Conservation (phyloP, 2,113 vertebrate species). For the Lycaon pictus region DNA sequence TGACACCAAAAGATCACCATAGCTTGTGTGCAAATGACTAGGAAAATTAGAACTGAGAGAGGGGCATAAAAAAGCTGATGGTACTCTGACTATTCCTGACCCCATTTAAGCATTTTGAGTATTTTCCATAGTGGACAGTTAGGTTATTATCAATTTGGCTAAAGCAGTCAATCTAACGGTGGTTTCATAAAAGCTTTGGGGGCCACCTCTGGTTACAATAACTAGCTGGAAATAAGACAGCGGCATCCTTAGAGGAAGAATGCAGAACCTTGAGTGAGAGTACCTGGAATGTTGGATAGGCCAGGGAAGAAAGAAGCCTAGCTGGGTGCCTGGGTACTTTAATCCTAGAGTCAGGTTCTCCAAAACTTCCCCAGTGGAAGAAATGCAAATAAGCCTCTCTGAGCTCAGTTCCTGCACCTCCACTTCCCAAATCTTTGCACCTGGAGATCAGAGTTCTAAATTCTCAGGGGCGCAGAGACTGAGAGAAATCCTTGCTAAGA, state of each 20-base stretch:
- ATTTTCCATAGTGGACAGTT: not conserved
- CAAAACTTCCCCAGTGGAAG: not conserved
- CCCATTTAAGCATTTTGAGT: not conserved
- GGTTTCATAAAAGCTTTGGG: not conserved
- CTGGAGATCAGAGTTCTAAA: not conserved
- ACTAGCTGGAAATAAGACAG: not conserved
- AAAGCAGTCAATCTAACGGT: slow-evolving; percentile 13
- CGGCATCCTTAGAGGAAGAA: not conserved
- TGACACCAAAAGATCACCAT: not conserved
- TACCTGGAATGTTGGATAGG: not conserved
- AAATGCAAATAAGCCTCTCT: not conserved
- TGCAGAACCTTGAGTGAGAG: not conserved
- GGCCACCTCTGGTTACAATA: not conserved
- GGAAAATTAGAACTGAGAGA: slow-evolving; percentile 13
- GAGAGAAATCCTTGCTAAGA: not conserved
- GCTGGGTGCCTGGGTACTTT: not conserved
- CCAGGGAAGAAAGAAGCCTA: not conserved
- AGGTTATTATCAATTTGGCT: not conserved
- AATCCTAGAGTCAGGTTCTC: not conserved
- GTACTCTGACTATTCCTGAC: not conserved
- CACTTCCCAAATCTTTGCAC: not conserved
- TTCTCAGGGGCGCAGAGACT: not conserved
- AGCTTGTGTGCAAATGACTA: slow-evolving; percentile 7
- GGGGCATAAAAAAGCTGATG: not conserved
- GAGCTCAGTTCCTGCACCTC: not conserved